Percentiles rank a stretch among this genome's conserved stretches.
Conservation (phyloP, 1,140 invertebrate genomes). For the Carposina sasakii region DNA sequence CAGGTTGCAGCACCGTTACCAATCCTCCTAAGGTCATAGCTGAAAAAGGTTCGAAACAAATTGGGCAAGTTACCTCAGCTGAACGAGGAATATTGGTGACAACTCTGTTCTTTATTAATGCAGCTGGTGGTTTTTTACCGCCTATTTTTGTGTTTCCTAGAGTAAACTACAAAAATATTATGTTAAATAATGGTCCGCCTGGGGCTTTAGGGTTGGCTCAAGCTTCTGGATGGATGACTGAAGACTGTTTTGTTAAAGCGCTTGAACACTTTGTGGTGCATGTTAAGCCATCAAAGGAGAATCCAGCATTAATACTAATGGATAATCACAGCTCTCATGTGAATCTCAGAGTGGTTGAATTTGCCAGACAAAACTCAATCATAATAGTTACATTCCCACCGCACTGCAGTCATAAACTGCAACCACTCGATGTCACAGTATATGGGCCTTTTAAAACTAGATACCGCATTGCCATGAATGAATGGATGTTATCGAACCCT, state of each 20-base stretch:
- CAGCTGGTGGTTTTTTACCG: not conserved
- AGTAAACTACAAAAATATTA: not conserved
- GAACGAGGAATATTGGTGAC: slow-evolving; percentile 5
- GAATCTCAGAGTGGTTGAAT: not conserved
- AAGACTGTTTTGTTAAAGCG: not conserved
- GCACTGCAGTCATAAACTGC: slow-evolving; percentile 52
- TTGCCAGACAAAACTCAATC: slow-evolving; percentile 29
- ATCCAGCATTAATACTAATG: not conserved
- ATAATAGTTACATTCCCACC: slow-evolving; percentile 51
- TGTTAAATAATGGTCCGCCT: not conserved
- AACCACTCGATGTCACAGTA: slow-evolving; percentile 54
- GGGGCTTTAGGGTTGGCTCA: not conserved
- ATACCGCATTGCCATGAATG: slow-evolving; percentile 11
- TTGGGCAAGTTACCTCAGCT: slow-evolving; percentile 8
- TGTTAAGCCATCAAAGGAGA: not conserved
- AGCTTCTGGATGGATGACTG: slow-evolving; percentile 1
- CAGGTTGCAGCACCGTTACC: not conserved
- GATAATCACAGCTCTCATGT: slow-evolving; percentile 6
- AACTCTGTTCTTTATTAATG: not conserved
- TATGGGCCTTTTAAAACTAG: slow-evolving; percentile 25
- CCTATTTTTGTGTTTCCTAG: slow-evolving; percentile 6
- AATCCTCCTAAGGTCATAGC: slow-evolving; percentile 1
- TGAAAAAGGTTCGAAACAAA: not conserved
- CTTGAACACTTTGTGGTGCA: not conserved
- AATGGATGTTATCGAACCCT: slow-evolving; percentile 3